Base-by-base conservation (phyloP, 2,888 invertebrate genomes). In the Pheosia tremula region DNA sequence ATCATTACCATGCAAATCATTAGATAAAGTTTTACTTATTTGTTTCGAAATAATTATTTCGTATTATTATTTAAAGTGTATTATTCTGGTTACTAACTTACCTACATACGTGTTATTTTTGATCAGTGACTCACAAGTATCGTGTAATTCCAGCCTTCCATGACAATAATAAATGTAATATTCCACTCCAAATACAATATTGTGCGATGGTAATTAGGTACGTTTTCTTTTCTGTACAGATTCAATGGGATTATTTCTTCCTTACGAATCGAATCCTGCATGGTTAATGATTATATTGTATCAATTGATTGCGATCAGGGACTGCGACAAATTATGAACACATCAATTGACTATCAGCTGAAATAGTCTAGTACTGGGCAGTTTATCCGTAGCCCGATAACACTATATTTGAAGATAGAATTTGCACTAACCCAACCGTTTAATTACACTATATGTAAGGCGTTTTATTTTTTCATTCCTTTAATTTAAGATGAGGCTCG, bases 401-500 rank as follows among this genome's bases (percentile, higher is more conserved):
- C 24, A 24, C 24, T 24, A 24, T 24, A 24, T 24, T 24, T 24
- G 24, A 41, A 5, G 6, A 5, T 7, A 41, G 41, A 41, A 8
- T 41, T 8, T 5, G 8, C 6, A 41, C 41, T 7, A 9, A 47
- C n/a, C 47, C 11, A 47, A 47, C 47, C 4, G 6, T 47, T 4
- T 47, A 47, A n/a, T 47, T 47, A n/a, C 47, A n/a, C 4, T 5
- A 11, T 47, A 47, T n/a, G 11, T n/a, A 11, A 5, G 47, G 47
- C n/a, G 4, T 8, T 43, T 54, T 38, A 10, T 11, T 55, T 39
- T 55, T 38, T 55, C 55, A 55, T 55, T n/a, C n/a, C 55, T 39
- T n/a, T 39, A 55, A 55, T 55, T 55, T 39, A 55, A 55, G 55
- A 39, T 10, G 55, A 39, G 4, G 53, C 55, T 2, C n/a, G 9